Base-by-base conservation (phyloP, 2,797 vertebrate species). In the Acestrorhynchus altus region DNA sequence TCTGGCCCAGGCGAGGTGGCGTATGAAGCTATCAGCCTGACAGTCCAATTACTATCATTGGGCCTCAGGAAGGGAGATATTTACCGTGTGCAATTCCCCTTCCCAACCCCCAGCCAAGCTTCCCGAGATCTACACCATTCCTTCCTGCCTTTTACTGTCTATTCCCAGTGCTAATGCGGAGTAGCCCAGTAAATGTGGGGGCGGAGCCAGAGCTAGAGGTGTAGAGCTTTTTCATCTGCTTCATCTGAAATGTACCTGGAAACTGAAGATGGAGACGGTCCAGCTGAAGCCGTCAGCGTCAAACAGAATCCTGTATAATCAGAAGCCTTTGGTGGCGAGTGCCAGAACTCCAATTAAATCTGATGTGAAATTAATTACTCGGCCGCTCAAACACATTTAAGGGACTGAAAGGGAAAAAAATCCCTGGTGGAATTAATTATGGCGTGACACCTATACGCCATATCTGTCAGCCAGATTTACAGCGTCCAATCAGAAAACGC, bases 61-160 rank as follows among this genome's bases (percentile, higher is more conserved):
- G 8, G 61, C 82, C 56, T 70, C 72, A 15, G 86, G 89, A 86
- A 79, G 76, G 46, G 78, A 54, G 47, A 84, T 83, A 82, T 82
- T 83, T 85, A 76, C 76, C 83, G 75, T 22, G 83, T 87, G 85
- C 88, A 86, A 72, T 31, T 87, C 88, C 84, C 59, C 22, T 57
- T 39, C 63, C 46, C 7, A 24, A 74, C 74, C 71, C n/a, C n/a
- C n/a, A n/a, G n/a, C n/a, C n/a, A n/a, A 68, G 63, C 51, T 63
- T 73, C 31, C 57, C 40, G 49, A 74, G 70, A 75, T 69, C 76
- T 59, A 75, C 56, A 12, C 59, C 20, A 49, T 76, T 67, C 83
- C 86, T 82, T 74, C 69, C 10, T 8, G 57, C 16, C 18, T 68
- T 61, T 77, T 83, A 68, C 20, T 61, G 52, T 75, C 54, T 61